Evolutionary conservation across 1,140 invertebrate genomes (phyloP).

Genomic region (Zaprionus ghesquierei): DNA sequence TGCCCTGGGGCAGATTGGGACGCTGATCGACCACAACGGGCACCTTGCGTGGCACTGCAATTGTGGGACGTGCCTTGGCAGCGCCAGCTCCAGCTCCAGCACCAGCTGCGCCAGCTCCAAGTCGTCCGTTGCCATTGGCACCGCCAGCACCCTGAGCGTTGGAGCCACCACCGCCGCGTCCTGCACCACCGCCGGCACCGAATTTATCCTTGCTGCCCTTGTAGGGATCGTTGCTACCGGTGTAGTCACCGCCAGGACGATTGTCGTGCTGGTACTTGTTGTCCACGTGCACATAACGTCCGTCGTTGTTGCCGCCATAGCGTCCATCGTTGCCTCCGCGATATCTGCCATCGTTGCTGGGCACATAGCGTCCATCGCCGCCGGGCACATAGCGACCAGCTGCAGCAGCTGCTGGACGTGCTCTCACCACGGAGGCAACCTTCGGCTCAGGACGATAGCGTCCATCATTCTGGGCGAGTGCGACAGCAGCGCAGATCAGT

Average conservation of each 20-base stretch:
- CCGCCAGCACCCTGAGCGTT: conserved; percentile 18
- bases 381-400: conserved; percentile 27
- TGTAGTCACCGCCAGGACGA: conserved; percentile 60
- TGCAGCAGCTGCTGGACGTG: background rate
- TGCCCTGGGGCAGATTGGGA: conserved; percentile 58
- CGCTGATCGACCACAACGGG: conserved; percentile 30
- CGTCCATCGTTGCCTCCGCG: conserved; percentile 55
- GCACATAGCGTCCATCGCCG: conserved; percentile 56
- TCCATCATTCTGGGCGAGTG: conserved; percentile 73
- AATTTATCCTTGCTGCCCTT: conserved; percentile 41
- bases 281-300: conserved; percentile 75
- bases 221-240: conserved; percentile 48
- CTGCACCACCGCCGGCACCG: conserved; percentile 29
- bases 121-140: background rate
- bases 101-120: background rate
- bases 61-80: conserved; percentile 21
- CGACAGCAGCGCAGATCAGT: conserved; percentile 35
- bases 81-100: conserved; percentile 4
- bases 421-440: background rate
- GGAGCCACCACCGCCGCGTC: conserved; percentile 21
- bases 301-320: conserved; percentile 69
- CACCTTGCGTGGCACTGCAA: conserved; percentile 2
- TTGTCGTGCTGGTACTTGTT: conserved; percentile 71
- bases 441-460: conserved; percentile 64
- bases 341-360: conserved; percentile 62